These are phyloP conservation scores for Otolemur garnettii DNA, from an alignment of 2,113 vertebrate genomes.

Conservation along the genomic window DNA sequence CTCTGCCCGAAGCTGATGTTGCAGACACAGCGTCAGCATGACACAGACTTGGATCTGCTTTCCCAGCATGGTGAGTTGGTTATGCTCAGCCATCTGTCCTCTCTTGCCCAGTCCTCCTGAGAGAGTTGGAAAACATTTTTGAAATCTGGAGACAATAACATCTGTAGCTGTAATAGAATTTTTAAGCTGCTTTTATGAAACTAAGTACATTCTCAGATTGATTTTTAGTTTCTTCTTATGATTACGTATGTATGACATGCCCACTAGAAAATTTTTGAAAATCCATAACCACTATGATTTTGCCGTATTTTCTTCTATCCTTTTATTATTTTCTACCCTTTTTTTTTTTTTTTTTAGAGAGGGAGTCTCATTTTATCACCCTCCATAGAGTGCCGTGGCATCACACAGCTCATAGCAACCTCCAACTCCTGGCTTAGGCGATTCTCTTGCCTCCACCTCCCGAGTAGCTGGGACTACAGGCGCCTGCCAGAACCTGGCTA, in stretches of 20 bases:
- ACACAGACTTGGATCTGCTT: neutral
- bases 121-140: neutral
- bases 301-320: neutral
- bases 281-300: neutral
- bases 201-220: neutral
- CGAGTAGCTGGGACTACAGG: too few relatives aligned
- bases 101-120: neutral
- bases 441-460: too few relatives aligned
- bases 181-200: neutral
- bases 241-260: neutral
- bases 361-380: too few relatives aligned
- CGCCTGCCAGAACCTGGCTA: too few relatives aligned
- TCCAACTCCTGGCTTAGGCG: too few relatives aligned
- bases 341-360: too few relatives aligned
- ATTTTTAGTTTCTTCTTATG: neutral
- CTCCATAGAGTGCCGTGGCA: too few relatives aligned
- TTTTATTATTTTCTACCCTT: neutral
- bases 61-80: neutral
- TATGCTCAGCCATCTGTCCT: neutral
- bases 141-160: slow-evolving; percentile 25
- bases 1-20: neutral
- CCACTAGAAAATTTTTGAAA: neutral
- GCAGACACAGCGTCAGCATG: neutral
- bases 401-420: too few relatives aligned
- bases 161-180: neutral